Evolutionary conservation across 1,140 invertebrate species (phyloP).

Genomic region (Neodiprion pinetum): DNA sequence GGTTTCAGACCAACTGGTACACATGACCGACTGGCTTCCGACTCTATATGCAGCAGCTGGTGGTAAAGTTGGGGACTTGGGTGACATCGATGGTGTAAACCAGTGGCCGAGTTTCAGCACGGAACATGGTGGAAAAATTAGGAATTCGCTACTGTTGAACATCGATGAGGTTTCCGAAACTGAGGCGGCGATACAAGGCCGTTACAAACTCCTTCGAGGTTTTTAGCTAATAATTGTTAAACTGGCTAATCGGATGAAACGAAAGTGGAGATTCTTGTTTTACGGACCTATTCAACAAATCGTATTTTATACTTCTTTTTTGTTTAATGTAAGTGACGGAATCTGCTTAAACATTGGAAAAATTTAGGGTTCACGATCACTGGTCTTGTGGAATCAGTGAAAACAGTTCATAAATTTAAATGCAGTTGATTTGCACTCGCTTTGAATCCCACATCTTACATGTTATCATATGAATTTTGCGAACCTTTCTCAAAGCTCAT

Average conservation of each 20-base stretch:
- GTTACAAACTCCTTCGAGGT: conserved; percentile 64
- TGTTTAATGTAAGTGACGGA: neutral
- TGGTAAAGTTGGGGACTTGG: conserved; percentile 57
- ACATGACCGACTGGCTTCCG: conserved; percentile 77
- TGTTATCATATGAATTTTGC: too few relatives aligned
- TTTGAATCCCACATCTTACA: too few relatives aligned
- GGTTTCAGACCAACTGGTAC: conserved; percentile 65
- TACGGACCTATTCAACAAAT: neutral
- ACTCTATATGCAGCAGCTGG: conserved; percentile 68
- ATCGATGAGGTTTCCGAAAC: conserved; percentile 60
- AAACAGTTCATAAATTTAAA: too few relatives aligned
- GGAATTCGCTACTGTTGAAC: conserved; percentile 57
- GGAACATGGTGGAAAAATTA: conserved; percentile 32
- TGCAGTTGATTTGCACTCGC: too few relatives aligned
- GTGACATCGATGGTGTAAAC: conserved; percentile 67
- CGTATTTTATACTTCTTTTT: neutral
- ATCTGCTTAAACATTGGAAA: neutral
- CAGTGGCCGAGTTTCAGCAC: conserved; percentile 64
- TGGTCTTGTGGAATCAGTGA: too few relatives aligned
- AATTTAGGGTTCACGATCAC: neutral
- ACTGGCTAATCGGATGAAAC: too few relatives aligned
- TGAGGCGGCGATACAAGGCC: conserved; percentile 55
- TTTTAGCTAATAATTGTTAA: conserved; percentile 15
- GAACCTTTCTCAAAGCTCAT: too few relatives aligned
- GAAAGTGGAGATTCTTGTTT: too few relatives aligned